A percentile compares a stretch with the other conserved stretches of the same genome.
Evolutionary conservation across 2,113 vertebrate genomes (phyloP).

Genomic region (Phyllostomus discolor): DNA sequence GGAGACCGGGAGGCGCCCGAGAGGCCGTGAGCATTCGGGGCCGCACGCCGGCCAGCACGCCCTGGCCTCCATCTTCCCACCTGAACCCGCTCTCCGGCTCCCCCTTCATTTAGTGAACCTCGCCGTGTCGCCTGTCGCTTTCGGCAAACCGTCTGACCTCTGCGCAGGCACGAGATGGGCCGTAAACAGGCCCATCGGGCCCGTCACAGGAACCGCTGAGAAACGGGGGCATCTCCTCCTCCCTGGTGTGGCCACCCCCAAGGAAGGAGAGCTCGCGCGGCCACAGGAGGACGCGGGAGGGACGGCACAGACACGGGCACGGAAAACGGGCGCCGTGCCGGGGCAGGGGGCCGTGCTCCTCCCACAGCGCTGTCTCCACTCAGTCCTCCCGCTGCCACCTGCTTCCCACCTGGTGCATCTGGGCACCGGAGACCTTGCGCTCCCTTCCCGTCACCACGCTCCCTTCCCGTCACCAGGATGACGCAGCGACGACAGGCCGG

Average conservation of each 20-base stretch:
- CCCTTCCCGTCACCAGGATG: neutral
- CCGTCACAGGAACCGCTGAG: neutral
- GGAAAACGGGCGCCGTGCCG: neutral
- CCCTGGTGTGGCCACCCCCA: neutral
- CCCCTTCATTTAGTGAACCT: neutral
- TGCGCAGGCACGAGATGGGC: neutral
- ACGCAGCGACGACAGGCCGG: neutral
- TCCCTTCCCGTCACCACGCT: neutral
- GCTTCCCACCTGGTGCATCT: neutral
- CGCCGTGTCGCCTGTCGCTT: neutral
- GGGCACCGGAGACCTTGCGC: neutral
- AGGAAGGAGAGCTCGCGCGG: neutral
- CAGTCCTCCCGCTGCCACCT: neutral
- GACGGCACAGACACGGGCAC: neutral
- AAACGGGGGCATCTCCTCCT: neutral
- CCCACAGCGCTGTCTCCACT: neutral
- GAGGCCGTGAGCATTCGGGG: accelerated
- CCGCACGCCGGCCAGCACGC: neutral
- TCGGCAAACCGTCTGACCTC: neutral
- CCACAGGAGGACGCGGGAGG: neutral
- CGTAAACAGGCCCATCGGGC: neutral
- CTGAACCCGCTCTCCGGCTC: neutral
- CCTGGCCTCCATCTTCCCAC: neutral
- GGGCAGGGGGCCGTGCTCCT: neutral
- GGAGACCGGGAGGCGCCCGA: neutral